Base-by-base conservation (phyloP, 2,888 invertebrate species). In the Lithophane leautieri region DNA sequence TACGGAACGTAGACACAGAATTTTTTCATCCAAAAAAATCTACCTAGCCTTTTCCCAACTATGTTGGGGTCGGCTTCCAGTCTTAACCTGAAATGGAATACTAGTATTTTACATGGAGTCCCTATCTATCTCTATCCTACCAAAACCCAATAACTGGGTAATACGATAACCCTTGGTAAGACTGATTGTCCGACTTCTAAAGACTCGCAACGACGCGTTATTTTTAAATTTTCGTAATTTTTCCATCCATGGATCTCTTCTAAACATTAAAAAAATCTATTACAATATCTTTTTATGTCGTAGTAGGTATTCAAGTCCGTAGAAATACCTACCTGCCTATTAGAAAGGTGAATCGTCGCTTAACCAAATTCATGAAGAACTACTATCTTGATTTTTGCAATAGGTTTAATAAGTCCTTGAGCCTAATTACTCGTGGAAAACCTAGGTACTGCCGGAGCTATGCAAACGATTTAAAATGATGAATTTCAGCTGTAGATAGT, bases 401-500 rank as follows among this genome's bases (percentile, higher is more conserved):
- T 78, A 40, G 70, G 73, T 50, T 75, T 83, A 66, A 78, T 69
- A 78, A 61, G 74, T 78, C 75, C 78, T 84, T 84, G 78, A 67
- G 78, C 63, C 58, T 84, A 78, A 83, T 81, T 84, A 73, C 54
- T 73, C 81, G 70, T 81, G 76, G 81, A 61, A 58, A 76, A 56
- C 63, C 34, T 77, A n/a, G n/a, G n/a, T n/a, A 69, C 72, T 77
- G 78, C 66, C 68, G 66, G 63, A 82, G 78, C 68, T 34, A 56
- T 81, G 81, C 54, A 70, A 76, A 42, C 54, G 52, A 60, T 76
- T 76, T 56, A 58, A 79, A 79, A 74, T 65, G 2, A 70, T 70
- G 42, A 65, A 77, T 81, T 65, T 47, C 25, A 61, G 56, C 40
- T 67, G 76, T 66, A 42, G 16, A 47, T 70, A 40, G 28, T 67